Evolutionary conservation across 2,113 vertebrate species (phyloP).

Genomic region (Varanus komodoensis): DNA sequence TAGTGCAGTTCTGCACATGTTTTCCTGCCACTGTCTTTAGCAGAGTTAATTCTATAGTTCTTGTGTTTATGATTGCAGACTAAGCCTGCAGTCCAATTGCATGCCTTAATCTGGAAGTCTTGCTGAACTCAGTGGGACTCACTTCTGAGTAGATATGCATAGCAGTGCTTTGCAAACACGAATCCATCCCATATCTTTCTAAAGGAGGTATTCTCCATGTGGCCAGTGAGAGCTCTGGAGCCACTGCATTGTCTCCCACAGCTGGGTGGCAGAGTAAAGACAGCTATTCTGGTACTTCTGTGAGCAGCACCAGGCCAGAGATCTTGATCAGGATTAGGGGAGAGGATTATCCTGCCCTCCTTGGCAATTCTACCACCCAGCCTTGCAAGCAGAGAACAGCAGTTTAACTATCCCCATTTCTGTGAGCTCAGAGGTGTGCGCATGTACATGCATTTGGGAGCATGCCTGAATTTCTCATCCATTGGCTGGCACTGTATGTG

Average conservation of each 20-base stretch:
- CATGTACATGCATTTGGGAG: no score
- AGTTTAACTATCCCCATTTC: no score
- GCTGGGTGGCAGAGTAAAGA: no score
- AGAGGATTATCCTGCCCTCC: neutral
- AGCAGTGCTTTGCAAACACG: neutral
- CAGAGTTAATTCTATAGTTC: neutral
- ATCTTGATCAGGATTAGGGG: neutral
- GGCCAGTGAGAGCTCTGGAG: no score
- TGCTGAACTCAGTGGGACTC: neutral
- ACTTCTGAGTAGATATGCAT: neutral
- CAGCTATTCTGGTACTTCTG: no score
- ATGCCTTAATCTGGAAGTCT: neutral
- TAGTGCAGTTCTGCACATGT: neutral
- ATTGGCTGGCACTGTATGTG: no score
- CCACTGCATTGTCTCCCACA: no score
- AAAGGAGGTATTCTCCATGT: neutral
- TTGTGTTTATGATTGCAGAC: neutral
- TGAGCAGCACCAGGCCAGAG: no score
- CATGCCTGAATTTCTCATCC: no score
- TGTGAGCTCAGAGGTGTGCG: no score
- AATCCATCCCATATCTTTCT: slow-evolving; percentile 1
- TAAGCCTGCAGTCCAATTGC: neutral
- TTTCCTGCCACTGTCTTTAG: neutral
- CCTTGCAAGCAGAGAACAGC: no score
- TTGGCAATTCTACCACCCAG: no score